A percentile compares a stretch with the other conserved stretches of the same genome.
Evolutionary conservation across 1,140 invertebrate species (phyloP).

Genomic region (Brachionus paranguensis): DNA sequence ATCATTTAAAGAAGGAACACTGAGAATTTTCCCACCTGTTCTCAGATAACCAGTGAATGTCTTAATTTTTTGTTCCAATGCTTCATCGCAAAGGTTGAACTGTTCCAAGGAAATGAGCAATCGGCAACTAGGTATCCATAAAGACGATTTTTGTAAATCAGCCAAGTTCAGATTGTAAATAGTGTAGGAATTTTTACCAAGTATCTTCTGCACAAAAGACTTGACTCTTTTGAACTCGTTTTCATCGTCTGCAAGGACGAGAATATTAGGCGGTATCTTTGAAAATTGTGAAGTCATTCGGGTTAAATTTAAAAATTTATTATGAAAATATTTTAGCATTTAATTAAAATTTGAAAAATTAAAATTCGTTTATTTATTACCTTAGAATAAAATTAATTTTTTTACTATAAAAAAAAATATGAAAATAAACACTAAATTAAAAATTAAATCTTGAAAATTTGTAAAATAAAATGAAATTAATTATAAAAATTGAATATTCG

Average conservation of each 20-base stretch:
- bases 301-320: not conserved
- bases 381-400: not conserved
- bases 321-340: not conserved
- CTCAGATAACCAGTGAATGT: not conserved
- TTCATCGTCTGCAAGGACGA: not conserved
- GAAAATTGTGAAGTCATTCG: not conserved
- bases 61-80: not conserved
- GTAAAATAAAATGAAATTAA: not conserved
- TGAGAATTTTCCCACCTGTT: constrained; percentile 1
- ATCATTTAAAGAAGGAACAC: not conserved
- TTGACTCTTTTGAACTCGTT: constrained; percentile 24
- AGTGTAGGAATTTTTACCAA: not conserved
- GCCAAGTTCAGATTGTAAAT: not conserved
- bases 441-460: not conserved
- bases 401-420: not conserved
- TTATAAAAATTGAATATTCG: not conserved
- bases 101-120: not conserved
- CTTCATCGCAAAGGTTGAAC: not conserved
- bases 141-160: not conserved
- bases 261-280: not conserved
- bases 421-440: not conserved
- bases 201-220: not conserved
- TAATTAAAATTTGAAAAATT: not conserved
- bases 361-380: not conserved
- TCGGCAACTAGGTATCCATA: not conserved